Evolutionary conservation across 2,888 invertebrate genomes (phyloP).

Genomic region (Cataglyphis cursor): DNA sequence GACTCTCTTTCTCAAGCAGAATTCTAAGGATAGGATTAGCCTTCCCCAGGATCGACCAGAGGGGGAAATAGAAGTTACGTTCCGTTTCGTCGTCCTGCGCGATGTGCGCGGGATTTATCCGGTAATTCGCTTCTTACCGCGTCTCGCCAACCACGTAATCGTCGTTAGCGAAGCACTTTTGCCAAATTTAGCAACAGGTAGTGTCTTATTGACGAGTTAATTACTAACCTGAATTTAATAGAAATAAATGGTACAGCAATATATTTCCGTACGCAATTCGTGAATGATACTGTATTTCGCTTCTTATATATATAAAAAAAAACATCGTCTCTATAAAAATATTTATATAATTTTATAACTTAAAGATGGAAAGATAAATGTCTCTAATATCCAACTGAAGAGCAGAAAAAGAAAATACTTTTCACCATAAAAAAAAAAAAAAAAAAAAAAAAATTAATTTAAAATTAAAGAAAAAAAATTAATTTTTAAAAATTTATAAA

Average conservation of each 20-base stretch:
- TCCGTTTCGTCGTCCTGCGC: constrained; percentile 25
- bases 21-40: constrained; percentile 57
- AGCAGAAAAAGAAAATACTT: neutral
- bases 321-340: neutral
- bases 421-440: constrained; percentile 17
- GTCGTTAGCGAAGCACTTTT: constrained; percentile 41
- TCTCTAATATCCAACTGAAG: neutral
- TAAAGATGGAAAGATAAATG: neutral
- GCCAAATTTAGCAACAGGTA: constrained; percentile 58
- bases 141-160: constrained; percentile 37
- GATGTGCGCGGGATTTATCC: constrained; percentile 42
- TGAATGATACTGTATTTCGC: neutral
- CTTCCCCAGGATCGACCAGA: constrained; percentile 14
- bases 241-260: neutral
- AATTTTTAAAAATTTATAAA: constrained; percentile 13
- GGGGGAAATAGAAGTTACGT: constrained; percentile 40
- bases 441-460: neutral
- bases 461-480: too few species aligned
- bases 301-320: neutral
- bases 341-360: constrained; percentile 14
- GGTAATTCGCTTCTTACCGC: constrained; percentile 48
- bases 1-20: constrained; percentile 33
- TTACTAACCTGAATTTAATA: neutral
- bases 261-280: neutral
- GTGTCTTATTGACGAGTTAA: constrained; percentile 47